Conservation (phyloP, 2,888 invertebrate species). For the Caenorhabditis sp. region DNA sequence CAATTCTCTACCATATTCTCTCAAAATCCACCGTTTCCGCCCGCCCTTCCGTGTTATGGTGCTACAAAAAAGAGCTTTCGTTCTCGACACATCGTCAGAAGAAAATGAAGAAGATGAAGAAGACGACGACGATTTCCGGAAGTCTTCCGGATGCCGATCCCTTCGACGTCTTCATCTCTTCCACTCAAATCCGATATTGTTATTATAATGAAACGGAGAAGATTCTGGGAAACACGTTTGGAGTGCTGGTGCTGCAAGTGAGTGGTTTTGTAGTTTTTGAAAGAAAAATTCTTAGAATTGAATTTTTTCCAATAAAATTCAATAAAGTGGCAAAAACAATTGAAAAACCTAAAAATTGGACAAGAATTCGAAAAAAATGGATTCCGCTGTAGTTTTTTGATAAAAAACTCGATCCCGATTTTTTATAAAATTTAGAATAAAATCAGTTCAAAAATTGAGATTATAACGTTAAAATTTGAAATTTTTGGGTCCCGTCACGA, state of each 20-base stretch:
- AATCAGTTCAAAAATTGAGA: too few relatives aligned
- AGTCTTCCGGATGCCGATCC: slow-evolving; percentile 95
- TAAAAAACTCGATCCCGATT: too few relatives aligned
- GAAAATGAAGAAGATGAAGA: slow-evolving; percentile 90
- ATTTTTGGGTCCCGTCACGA: not conserved
- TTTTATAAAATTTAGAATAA: too few relatives aligned
- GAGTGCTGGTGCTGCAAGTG: slow-evolving; percentile 94
- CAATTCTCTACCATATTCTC: slow-evolving; percentile 97
- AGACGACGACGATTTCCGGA: slow-evolving; percentile 87
- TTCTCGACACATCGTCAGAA: slow-evolving; percentile 95
- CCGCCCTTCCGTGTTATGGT: slow-evolving; percentile 96
- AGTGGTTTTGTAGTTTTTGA: not conserved
- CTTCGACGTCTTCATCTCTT: slow-evolving; percentile 95
- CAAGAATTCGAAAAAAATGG: slow-evolving; percentile 10
- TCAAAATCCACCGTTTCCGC: slow-evolving; percentile 95
- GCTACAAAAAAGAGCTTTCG: slow-evolving; percentile 96
- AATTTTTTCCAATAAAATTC: too few relatives aligned
- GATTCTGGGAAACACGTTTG: slow-evolving; percentile 97
- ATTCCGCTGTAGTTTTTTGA: not conserved
- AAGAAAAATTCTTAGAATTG: not conserved
- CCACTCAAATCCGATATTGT: slow-evolving; percentile 96
- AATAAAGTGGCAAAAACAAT: too few relatives aligned
- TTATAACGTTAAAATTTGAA: not conserved
- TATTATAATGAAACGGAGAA: slow-evolving; percentile 98
- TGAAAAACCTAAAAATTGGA: too few relatives aligned